These are phyloP conservation scores for Scophthalmus maximus DNA, from an alignment of 2,113 vertebrate genomes.

Conservation along the genomic window DNA sequence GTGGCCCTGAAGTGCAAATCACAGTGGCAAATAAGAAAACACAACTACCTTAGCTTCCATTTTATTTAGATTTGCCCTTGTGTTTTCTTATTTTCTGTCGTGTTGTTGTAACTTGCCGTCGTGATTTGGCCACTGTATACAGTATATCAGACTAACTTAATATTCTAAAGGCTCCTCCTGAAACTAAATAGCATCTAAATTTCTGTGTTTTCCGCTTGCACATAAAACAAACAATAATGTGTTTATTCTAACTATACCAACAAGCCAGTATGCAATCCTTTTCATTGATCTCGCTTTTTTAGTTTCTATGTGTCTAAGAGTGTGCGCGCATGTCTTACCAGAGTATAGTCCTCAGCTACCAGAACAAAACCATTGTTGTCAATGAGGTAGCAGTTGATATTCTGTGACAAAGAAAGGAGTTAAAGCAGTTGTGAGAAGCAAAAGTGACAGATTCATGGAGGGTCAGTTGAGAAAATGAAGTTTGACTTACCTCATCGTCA, in stretches of 20 bases:
- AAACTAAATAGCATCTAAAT: too few relatives aligned
- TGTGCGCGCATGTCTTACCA: slow-evolving; percentile 80
- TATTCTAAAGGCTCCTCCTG: neutral
- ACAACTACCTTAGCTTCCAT: too few relatives aligned
- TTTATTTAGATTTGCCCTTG: too few relatives aligned
- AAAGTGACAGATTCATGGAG: neutral
- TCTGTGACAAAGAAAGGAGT: slow-evolving; percentile 74
- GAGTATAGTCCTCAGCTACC: slow-evolving; percentile 92
- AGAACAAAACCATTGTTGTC: slow-evolving; percentile 99
- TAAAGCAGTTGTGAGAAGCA: neutral
- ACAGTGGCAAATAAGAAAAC: too few relatives aligned
- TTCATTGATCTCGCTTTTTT: neutral
- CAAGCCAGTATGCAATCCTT: neutral
- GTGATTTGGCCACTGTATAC: too few relatives aligned
- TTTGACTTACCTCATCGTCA: slow-evolving; percentile 90
- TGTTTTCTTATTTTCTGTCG: too few relatives aligned
- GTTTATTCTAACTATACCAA: neutral
- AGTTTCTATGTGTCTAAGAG: neutral
- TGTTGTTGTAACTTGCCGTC: too few relatives aligned
- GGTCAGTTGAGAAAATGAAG: neutral
- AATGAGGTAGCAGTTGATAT: slow-evolving; percentile 97
- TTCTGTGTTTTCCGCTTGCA: neutral
- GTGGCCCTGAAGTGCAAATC: too few relatives aligned
- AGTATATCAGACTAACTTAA: too few relatives aligned
- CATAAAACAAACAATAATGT: neutral